phyloP scores from a whole-genome alignment of 2,888 invertebrate genomes.

The Papilio protenor region DNA sequence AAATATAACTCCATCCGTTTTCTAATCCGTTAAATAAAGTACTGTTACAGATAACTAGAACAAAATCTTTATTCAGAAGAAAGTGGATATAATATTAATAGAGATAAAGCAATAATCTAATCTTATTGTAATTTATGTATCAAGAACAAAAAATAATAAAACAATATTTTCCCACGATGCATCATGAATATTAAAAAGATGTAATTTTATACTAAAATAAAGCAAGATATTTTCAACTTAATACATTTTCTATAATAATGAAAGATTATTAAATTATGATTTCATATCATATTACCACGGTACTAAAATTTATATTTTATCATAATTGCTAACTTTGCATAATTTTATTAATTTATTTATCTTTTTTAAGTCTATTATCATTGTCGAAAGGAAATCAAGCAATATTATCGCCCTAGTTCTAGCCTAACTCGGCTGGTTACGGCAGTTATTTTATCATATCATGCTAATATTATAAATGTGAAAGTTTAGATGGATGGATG shows the following conservation, averaged over 20 bases:
- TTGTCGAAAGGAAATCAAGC: neutral
- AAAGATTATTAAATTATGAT: neutral
- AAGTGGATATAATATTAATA: neutral
- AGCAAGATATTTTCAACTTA: neutral
- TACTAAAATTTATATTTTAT: constrained; percentile 8
- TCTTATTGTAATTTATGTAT: constrained; percentile 10
- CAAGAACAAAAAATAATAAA: neutral
- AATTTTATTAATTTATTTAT: neutral
- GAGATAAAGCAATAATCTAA: neutral
- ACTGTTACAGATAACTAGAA: neutral
- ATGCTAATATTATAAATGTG: no score
- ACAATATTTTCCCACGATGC: constrained; percentile 11
- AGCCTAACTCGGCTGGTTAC: no score
- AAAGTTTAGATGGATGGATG: no score
- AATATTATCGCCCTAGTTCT: no score
- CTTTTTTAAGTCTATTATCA: neutral
- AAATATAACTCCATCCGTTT: neutral
- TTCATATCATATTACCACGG: neutral
- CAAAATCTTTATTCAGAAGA: neutral
- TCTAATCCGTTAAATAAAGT: neutral
- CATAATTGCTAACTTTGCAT: neutral
- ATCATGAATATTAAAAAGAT: neutral
- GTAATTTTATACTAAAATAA: neutral
- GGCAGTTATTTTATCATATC: no score
- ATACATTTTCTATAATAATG: neutral